A percentile compares a stretch with the other conserved stretches of the same genome.
Conservation (phyloP, 1,140 invertebrate genomes). For the Laupala kohalensis region DNA sequence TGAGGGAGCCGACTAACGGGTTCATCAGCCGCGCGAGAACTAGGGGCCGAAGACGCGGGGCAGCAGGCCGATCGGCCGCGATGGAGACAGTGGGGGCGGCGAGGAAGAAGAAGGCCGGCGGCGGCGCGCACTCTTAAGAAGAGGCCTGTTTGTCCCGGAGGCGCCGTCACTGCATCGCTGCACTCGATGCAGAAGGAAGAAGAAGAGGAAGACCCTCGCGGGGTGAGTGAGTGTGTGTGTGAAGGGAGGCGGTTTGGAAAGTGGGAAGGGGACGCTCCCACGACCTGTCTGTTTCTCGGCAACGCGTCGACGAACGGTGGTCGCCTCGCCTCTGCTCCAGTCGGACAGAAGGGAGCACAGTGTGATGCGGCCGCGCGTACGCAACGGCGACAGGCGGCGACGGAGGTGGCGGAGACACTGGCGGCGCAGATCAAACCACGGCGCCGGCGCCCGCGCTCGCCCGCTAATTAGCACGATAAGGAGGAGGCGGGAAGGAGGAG, state of each 20-base stretch:
- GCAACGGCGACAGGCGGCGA: no score
- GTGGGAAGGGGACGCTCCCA: neutral
- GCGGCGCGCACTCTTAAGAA: neutral
- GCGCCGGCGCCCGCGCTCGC: conserved; percentile 6
- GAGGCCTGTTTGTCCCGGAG: neutral
- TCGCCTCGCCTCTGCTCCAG: conserved; percentile 6
- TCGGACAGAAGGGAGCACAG: conserved; percentile 10
- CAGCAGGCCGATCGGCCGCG: neutral
- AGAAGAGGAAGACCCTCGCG: no score
- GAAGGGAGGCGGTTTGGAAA: neutral
- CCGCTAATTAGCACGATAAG: neutral
- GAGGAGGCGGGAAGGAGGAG: no score
- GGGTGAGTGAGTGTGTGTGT: no score
- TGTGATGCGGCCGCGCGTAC: neutral
- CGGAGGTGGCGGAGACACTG: neutral
- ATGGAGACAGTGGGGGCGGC: neutral
- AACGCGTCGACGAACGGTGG: neutral
- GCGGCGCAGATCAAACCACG: neutral
- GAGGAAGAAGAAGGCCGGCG: no score
- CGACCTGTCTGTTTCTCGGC: neutral
- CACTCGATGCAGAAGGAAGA: neutral
- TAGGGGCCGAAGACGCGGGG: neutral
- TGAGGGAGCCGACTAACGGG: neutral
- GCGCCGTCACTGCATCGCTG: neutral
- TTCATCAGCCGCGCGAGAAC: neutral